Evolutionary conservation across 2,113 vertebrate genomes (phyloP).

Genomic region (Phyllostomus hastatus): DNA sequence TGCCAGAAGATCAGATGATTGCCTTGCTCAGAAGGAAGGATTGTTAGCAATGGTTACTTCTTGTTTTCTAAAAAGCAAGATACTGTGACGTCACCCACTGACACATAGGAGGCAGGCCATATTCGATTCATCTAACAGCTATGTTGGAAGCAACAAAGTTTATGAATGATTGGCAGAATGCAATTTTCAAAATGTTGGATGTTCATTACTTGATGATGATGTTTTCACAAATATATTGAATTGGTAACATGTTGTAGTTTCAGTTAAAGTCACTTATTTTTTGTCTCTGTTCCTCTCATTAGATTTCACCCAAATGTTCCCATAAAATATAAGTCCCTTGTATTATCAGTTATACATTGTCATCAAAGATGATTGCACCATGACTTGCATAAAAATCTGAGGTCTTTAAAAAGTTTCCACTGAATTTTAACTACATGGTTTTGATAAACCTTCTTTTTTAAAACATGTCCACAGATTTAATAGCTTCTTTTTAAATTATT

Average conservation of each 20-base stretch:
- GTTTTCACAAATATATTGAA: not conserved
- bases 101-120: not conserved
- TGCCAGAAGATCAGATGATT: constrained; percentile 30
- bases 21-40: not conserved
- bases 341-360: not conserved
- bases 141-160: not conserved
- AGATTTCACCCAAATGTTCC: constrained; percentile 5
- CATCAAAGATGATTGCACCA: not conserved
- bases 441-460: not conserved
- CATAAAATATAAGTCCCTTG: not conserved
- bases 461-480: not conserved
- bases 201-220: not conserved
- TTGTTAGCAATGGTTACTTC: not conserved
- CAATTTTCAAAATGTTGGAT: not conserved
- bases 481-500: not conserved
- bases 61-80: constrained; percentile 12
- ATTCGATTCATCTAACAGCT: not conserved
- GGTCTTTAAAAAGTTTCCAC: not conserved
- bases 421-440: not conserved
- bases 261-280: not conserved
- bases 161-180: not conserved
- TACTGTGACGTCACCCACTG: not conserved
- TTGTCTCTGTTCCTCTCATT: not conserved
- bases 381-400: not conserved
- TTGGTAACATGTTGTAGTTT: not conserved